These are phyloP conservation scores for Paratrypauchen microcephalus DNA, from an alignment of 2,797 vertebrate species.

Conservation along the genomic window DNA sequence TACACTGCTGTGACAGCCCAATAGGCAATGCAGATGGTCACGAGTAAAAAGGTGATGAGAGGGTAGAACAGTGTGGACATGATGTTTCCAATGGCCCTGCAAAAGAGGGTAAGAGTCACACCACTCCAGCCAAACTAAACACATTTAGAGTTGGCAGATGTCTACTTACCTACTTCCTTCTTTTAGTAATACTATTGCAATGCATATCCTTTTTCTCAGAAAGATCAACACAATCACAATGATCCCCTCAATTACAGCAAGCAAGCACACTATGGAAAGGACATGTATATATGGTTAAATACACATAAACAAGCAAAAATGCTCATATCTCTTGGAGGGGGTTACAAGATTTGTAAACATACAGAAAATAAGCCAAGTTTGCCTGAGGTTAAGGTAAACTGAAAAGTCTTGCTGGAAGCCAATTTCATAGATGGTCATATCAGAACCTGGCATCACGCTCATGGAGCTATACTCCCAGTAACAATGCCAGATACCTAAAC, in stretches of 20 bases:
- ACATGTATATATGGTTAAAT: neutral
- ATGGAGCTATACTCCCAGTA: constrained; percentile 84
- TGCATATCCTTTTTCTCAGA: constrained; percentile 84
- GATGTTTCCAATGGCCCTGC: constrained; percentile 89
- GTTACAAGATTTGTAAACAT: constrained; percentile 48
- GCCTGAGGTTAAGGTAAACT: constrained; percentile 87
- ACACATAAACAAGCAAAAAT: neutral
- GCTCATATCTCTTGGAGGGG: neutral
- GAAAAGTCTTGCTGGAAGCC: constrained; percentile 89
- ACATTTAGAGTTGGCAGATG: neutral
- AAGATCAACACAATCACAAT: constrained; percentile 88
- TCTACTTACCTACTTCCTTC: constrained; percentile 90
- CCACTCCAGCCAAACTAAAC: neutral
- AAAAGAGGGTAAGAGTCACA: constrained; percentile 25
- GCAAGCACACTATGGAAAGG: constrained; percentile 83
- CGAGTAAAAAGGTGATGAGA: constrained; percentile 88
- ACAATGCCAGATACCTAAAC: constrained; percentile 91
- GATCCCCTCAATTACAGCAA: constrained; percentile 81
- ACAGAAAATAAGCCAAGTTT: constrained; percentile 95
- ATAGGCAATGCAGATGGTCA: constrained; percentile 91
- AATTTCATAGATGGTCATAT: constrained; percentile 84
- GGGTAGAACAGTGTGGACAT: constrained; percentile 92
- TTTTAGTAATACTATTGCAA: constrained; percentile 90
- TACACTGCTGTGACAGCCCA: constrained; percentile 95
- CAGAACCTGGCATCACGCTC: constrained; percentile 75